These are phyloP conservation scores for Drosophila greeni DNA, from an alignment of 2,888 invertebrate genomes.

Conservation along the genomic window DNA sequence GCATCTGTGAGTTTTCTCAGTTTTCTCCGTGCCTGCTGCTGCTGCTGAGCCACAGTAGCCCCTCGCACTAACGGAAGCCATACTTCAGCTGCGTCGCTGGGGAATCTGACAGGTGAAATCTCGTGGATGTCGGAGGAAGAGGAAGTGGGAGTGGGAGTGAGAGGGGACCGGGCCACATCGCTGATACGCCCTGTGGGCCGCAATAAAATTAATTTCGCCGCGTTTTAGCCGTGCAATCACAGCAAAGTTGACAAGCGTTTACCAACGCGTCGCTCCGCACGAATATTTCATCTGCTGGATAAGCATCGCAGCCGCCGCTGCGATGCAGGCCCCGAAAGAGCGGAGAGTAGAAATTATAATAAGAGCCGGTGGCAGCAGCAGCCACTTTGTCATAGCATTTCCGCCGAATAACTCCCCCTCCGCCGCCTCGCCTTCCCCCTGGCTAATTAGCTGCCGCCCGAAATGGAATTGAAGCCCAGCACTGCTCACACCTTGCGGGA, in stretches of 20 bases:
- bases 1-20: slow-evolving; percentile 15
- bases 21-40: slow-evolving; percentile 11
- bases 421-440: slow-evolving; percentile 15
- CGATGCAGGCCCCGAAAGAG: slow-evolving; percentile 43
- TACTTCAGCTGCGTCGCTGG: slow-evolving; percentile 63
- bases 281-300: slow-evolving; percentile 77
- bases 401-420: slow-evolving; percentile 59
- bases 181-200: slow-evolving; percentile 69
- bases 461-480: slow-evolving; percentile 76
- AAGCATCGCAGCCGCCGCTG: slow-evolving; percentile 58
- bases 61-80: slow-evolving; percentile 68
- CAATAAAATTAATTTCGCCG: slow-evolving; percentile 72
- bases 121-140: slow-evolving; percentile 66
- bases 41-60: slow-evolving; percentile 65
- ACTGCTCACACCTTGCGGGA: slow-evolving; percentile 70
- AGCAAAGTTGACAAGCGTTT: slow-evolving; percentile 71
- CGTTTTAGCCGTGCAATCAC: slow-evolving; percentile 68
- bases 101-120: slow-evolving; percentile 70
- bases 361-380: slow-evolving; percentile 20
- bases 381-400: slow-evolving; percentile 73
- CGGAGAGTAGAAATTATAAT: slow-evolving; percentile 26
- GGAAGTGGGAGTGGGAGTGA: slow-evolving; percentile 29
- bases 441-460: slow-evolving; percentile 77
- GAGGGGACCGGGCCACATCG: slow-evolving; percentile 37
- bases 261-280: slow-evolving; percentile 66